phyloP scores from a whole-genome alignment of 92 coral and sea anemone genomes.

The Ricordea florida region DNA sequence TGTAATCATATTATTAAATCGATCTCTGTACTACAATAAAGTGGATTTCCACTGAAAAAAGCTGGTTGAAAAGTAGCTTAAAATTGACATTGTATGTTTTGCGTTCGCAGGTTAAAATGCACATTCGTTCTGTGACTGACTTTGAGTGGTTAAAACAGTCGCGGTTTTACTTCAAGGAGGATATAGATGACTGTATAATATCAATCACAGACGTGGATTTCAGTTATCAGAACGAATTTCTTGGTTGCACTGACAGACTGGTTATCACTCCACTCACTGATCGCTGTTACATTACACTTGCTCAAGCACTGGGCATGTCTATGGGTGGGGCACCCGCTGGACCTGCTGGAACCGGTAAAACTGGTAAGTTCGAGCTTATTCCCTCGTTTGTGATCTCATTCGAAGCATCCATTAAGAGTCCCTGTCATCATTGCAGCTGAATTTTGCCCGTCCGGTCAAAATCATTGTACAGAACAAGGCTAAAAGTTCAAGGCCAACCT shows the following conservation, averaged over 20 bases:
- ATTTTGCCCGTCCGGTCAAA: too few relatives aligned
- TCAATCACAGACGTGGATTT: slow-evolving; percentile 91
- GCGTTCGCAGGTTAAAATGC: slow-evolving; percentile 86
- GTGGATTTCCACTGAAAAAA: too few relatives aligned
- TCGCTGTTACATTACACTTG: slow-evolving; percentile 88
- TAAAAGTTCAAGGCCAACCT: too few relatives aligned
- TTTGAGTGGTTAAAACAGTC: slow-evolving; percentile 93
- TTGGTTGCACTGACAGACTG: slow-evolving; percentile 91
- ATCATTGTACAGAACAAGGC: too few relatives aligned
- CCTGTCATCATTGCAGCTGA: too few relatives aligned
- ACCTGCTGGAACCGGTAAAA: slow-evolving; percentile 92
- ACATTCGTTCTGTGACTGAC: slow-evolving; percentile 86
- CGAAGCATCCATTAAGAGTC: neutral
- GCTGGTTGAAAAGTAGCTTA: too few relatives aligned
- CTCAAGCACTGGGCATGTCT: slow-evolving; percentile 94
- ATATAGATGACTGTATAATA: slow-evolving; percentile 81
- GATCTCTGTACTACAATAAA: too few relatives aligned
- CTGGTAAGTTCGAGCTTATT: slow-evolving; percentile 51
- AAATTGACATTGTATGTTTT: too few relatives aligned
- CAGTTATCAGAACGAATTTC: slow-evolving; percentile 88
- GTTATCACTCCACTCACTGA: slow-evolving; percentile 92
- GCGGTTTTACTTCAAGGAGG: slow-evolving; percentile 90
- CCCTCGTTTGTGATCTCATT: neutral
- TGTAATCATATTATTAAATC: neutral
- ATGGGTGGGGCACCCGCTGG: slow-evolving; percentile 98